Evolutionary conservation across 1,140 invertebrate species (phyloP).

Genomic region (Neodiprion pinetum): DNA sequence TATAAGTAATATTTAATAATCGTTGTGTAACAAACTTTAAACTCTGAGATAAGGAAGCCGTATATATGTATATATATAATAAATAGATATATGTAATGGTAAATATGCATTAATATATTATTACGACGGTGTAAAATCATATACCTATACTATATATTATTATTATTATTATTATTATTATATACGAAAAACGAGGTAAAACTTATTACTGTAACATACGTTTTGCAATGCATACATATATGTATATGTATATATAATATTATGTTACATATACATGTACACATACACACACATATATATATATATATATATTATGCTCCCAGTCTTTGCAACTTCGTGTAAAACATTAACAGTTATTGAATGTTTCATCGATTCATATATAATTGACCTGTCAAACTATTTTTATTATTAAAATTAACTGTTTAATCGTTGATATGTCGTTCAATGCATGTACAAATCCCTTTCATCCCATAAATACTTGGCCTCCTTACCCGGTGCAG

Average conservation of each 20-base stretch:
- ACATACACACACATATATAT: no score
- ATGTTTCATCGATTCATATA: conserved; percentile 43
- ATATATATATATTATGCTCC: neutral
- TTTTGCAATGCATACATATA: neutral
- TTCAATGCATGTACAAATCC: neutral
- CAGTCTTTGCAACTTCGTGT: conserved; percentile 3
- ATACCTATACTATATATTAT: neutral
- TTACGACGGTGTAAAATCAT: neutral
- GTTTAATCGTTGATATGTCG: conserved; percentile 51
- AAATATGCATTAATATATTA: neutral
- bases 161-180: conserved; percentile 25
- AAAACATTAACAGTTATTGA: conserved; percentile 28
- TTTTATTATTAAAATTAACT: conserved; percentile 63
- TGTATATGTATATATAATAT: neutral
- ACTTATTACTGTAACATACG: neutral
- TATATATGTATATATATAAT: neutral
- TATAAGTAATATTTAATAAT: conserved; percentile 36
- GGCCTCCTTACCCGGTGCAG: no score
- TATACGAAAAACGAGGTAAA: conserved; percentile 32
- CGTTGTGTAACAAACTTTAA: conserved; percentile 32
- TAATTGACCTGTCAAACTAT: conserved; percentile 54
- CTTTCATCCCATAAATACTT: no score
- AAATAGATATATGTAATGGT: neutral
- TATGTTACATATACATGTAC: no score
- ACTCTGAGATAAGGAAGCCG: neutral